Base-by-base conservation (phyloP, 35 echinoderm and acorn worm species). In the Eucidaris tribuloides region DNA sequence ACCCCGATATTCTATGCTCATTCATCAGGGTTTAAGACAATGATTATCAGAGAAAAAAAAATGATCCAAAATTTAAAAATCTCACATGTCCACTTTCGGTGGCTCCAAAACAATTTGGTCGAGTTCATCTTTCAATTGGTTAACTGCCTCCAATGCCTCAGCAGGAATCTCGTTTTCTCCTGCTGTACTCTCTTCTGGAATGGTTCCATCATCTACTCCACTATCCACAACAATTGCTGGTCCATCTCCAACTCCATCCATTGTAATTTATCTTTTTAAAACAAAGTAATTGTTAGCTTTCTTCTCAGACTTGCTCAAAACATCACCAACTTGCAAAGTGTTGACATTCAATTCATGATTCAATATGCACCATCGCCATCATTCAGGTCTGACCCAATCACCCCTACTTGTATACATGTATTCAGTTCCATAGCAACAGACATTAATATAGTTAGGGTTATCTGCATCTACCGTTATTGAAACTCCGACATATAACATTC, bases 21-120 rank as follows among this genome's bases (percentile, higher is more conserved):
- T n/a, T n/a, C n/a, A n/a, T n/a, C n/a, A n/a, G n/a, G n/a, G n/a
- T n/a, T n/a, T n/a, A n/a, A n/a, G n/a, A n/a, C n/a, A n/a, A n/a
- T n/a, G n/a, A n/a, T n/a, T n/a, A n/a, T n/a, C n/a, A n/a, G n/a
- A n/a, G n/a, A n/a, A n/a, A n/a, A n/a, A n/a, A n/a, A n/a, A n/a
- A n/a, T n/a, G n/a, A n/a, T n/a, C n/a, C n/a, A n/a, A n/a, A n/a
- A n/a, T n/a, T n/a, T n/a, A n/a, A n/a, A n/a, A n/a, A 30, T 39
- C 89, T 91, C 71, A 96, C 93, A 88, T 83, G 43, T 96, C 93
- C 3, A 91, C 59, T 41, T 79, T 81, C 40, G 88, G 93, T 20
- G 84, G 62, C 41, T 88, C 89, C 39, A 96, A 30, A 55, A 58
- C 65, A 36, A 91, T 88, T 79, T 96, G 86, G 38, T 91, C 93